These are phyloP conservation scores for Crocuta crocuta DNA, from an alignment of 2,113 vertebrate genomes.

Conservation along the genomic window DNA sequence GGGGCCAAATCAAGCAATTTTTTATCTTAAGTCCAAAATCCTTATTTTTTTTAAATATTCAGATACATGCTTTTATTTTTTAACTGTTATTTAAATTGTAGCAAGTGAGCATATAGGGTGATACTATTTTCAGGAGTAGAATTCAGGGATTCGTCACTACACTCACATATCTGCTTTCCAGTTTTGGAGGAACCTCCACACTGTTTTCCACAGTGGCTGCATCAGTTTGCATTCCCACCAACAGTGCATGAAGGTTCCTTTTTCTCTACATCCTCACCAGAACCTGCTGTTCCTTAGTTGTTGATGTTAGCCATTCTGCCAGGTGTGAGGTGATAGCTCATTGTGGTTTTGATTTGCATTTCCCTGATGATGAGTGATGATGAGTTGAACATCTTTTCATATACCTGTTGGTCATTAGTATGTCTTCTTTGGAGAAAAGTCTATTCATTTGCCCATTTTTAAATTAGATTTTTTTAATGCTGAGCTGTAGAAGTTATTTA, in stretches of 20 bases:
- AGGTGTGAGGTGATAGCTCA: not conserved
- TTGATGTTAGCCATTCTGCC: not conserved
- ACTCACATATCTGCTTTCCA: not conserved
- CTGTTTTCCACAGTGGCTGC: not conserved
- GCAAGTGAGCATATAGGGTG: no score
- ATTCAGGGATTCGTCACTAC: no score
- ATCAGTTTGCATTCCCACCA: not conserved
- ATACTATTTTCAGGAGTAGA: no score
- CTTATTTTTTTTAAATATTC: no score
- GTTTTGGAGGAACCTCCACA: not conserved
- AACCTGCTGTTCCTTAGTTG: not conserved
- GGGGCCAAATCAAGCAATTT: no score
- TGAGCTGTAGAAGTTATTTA: not conserved
- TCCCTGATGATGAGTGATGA: not conserved
- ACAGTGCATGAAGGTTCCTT: not conserved
- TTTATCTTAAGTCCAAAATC: no score
- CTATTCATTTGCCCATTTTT: not conserved
- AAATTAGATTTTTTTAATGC: not conserved
- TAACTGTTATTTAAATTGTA: no score
- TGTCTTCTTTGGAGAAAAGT: not conserved
- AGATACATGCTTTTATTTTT: no score
- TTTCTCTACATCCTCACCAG: not conserved
- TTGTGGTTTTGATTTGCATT: not conserved
- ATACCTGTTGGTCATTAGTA: not conserved
- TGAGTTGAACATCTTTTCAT: not conserved